Conservation (phyloP, 2,113 vertebrate genomes). For the Lagopus muta region DNA sequence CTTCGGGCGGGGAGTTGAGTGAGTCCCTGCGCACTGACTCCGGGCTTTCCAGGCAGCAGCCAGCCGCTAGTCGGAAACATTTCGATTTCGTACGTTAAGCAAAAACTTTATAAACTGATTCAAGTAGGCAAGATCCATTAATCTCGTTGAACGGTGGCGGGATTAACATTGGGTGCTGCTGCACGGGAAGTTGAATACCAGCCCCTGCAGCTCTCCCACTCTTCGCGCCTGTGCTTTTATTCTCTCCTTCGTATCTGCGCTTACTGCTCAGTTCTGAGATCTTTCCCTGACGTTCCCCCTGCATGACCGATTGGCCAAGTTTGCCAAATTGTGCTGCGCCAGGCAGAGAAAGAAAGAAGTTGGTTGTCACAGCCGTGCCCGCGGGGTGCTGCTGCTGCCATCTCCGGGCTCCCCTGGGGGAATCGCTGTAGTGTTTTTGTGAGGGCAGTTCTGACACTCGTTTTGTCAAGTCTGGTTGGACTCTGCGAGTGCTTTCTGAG, state of each 20-base stretch:
- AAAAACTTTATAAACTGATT: neutral
- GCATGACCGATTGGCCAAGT: accelerated
- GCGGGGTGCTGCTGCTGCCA: neutral
- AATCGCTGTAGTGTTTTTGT: neutral
- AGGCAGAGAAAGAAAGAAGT: neutral
- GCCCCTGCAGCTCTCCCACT: neutral
- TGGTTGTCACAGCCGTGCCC: neutral
- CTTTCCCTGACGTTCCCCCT: neutral
- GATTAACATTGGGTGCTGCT: neutral
- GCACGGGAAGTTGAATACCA: neutral
- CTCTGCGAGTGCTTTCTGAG: neutral
- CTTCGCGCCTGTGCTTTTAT: neutral
- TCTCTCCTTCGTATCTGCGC: neutral
- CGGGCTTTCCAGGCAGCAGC: neutral
- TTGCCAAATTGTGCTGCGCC: neutral
- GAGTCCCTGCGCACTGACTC: neutral
- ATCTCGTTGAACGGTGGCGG: neutral
- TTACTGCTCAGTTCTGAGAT: neutral
- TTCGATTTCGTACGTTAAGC: neutral
- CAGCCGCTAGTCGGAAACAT: accelerated
- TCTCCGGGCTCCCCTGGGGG: neutral
- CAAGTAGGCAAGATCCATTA: neutral
- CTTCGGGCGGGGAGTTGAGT: neutral
- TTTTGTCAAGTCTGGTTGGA: accelerated
- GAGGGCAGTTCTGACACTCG: accelerated